Base-by-base conservation (phyloP, 2,888 invertebrate species). In the Metopia argyrocephala region DNA sequence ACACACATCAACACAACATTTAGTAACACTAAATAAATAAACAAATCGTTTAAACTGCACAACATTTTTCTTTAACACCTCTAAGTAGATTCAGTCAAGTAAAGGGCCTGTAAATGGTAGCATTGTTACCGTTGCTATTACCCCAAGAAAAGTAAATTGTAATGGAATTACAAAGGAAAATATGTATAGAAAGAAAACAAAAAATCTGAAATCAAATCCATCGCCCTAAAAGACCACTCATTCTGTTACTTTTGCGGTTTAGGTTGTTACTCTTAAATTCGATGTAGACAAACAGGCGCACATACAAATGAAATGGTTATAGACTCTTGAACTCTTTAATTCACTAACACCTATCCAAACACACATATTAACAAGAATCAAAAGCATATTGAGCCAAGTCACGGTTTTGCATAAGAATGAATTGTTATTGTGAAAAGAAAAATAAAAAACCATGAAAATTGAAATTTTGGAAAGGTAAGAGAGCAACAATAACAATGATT, bases 381-480 rank as follows among this genome's bases (percentile, higher is more conserved):
- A 28, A 12, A 48, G 21, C n/a, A 31, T 76, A 73, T 64, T 31
- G 23, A 31, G 52, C 18, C 48, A 28, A 66, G 56, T 18, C 48
- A 70, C 38, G 48, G 81, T 70, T 81, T 78, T 81, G 74, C 78
- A 81, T 81, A 70, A 66, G 74, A 78, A 81, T 57, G 61, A 57
- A 74, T 69, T 54, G 9, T 50, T 81, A 66, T 69, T 23, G 52
- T 15, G 23, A 9, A 20, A 28, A 20, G 25, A 27, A 69, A 69
- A 57, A 12, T 38, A 46, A 25, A 45, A 57, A 48, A 38, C 31
- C 31, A 6, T 2, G 1, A 6, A 31, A 31, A 31, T 15, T 9
- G 15, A 3, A 38, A 38, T 38, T 4, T 38, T 15, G 15, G 12
- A 38, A 15, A 38, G 38, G 15, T 15, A 9, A 38, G 38, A 6